phyloP scores from a whole-genome alignment of 1,140 invertebrate species.

The Ectropis grisescens region DNA sequence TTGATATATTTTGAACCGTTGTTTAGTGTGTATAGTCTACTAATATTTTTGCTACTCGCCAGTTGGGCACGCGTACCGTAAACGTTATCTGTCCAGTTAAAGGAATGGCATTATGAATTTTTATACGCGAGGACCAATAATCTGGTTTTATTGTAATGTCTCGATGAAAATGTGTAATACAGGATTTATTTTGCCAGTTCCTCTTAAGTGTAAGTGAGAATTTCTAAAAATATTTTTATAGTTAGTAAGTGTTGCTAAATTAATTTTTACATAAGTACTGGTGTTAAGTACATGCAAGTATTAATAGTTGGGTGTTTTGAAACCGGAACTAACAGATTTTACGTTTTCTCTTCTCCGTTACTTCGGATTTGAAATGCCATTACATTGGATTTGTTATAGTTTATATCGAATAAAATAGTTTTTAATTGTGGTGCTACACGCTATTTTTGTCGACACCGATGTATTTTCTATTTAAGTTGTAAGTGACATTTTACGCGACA shows the following conservation, averaged over 20 bases:
- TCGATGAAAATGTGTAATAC: slow-evolving; percentile 29
- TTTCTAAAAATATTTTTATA: slow-evolving; percentile 67
- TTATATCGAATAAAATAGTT: slow-evolving; percentile 34
- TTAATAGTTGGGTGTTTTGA: slow-evolving; percentile 27
- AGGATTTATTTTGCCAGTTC: slow-evolving; percentile 69
- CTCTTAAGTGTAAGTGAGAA: slow-evolving; percentile 67
- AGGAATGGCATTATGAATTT: slow-evolving; percentile 63
- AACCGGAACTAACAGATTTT: too few relatives aligned
- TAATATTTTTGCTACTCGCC: slow-evolving; percentile 66
- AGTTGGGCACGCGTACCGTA: slow-evolving; percentile 31
- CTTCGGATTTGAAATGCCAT: slow-evolving; percentile 24
- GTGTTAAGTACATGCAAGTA: slow-evolving; percentile 46
- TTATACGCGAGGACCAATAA: slow-evolving; percentile 56
- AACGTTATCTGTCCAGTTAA: slow-evolving; percentile 53
- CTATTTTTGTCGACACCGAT: slow-evolving; percentile 41
- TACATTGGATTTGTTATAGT: slow-evolving; percentile 27
- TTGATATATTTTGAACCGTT: slow-evolving; percentile 53
- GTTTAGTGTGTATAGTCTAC: slow-evolving; percentile 52
- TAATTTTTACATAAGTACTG: slow-evolving; percentile 26
- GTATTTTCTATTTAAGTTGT: slow-evolving; percentile 39
- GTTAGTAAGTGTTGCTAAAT: slow-evolving; percentile 56
- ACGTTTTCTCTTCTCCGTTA: slow-evolving; percentile 6
- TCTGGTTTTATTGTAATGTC: slow-evolving; percentile 40
- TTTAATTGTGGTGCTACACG: slow-evolving; percentile 52
- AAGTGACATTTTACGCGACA: slow-evolving; percentile 28